Base-by-base conservation (phyloP, 2,888 invertebrate species). In the Eutolmus rufibarbis region DNA sequence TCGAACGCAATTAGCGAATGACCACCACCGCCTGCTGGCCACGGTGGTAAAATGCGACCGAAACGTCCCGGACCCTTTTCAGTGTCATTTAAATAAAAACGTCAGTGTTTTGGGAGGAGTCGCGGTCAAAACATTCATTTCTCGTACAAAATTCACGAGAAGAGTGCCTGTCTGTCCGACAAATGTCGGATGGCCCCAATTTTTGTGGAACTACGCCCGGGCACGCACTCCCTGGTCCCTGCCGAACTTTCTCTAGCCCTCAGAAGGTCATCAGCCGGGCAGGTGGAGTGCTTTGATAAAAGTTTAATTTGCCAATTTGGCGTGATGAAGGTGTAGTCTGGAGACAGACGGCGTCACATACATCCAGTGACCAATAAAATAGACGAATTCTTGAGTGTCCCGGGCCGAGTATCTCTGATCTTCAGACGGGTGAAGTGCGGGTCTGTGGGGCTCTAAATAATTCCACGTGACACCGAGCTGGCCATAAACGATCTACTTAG, bases 401-500 rank as follows among this genome's bases (percentile, higher is more conserved):
- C n/a, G 16, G 16, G 74, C 5, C 4, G 40, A 5, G 66, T 85
- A 74, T 85, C 31, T 85, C 7, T 46, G 74, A 74, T 46, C 46
- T 74, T 37, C 16, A 46, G 74, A 85, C 43, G 31, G 74, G 23
- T 31, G 16, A 31, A 74, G 19, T 74, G 23, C 40, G 23, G 85
- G 74, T 23, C 40, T 46, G 19, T 14, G 66, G 40, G 28, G 16
- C 43, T 34, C 23, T 85, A 56, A 85, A 85, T 85, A 85, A 74
- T 85, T 74, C 85, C 74, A 85, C 43, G 74, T 85, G 85, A 43
- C 74, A 74, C 28, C 74, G 74, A 85, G 14, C 31, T n/a, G 16
- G 16, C 85, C 74, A 28, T 85, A 85, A 85, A 85, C 31, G 74
- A 46, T 43, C 74, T 74, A 85, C 85, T 85, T 85, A 85, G 74